phyloP scores from a whole-genome alignment of 2,888 invertebrate genomes.

The Hemithea aestivaria region DNA sequence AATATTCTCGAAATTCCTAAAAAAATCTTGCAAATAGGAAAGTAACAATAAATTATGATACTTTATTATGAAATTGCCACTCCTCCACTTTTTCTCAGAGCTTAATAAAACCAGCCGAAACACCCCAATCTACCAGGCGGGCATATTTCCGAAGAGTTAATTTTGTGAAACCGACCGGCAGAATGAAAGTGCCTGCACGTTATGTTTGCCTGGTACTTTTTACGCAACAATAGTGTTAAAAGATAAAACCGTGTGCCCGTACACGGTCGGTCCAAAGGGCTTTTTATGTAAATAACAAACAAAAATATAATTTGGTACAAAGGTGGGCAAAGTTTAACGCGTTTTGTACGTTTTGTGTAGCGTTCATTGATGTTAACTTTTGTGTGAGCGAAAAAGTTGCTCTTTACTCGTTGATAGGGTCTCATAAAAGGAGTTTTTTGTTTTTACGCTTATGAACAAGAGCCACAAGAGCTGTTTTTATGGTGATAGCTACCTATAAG shows the following conservation, averaged over 20 bases:
- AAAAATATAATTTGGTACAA: constrained; percentile 10
- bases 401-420: neutral
- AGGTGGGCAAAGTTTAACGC: constrained; percentile 9
- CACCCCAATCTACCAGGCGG: constrained; percentile 22
- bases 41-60: no score
- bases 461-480: no score
- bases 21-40: no score
- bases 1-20: no score
- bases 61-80: no score
- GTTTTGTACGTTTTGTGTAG: constrained; percentile 12
- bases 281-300: constrained; percentile 25
- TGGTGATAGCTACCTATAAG: no score
- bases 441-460: neutral
- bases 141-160: constrained; percentile 33
- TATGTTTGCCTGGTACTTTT: constrained; percentile 20
- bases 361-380: constrained; percentile 16
- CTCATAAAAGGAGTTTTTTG: neutral
- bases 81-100: no score
- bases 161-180: constrained; percentile 34
- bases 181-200: constrained; percentile 27
- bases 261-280: constrained; percentile 22
- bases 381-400: neutral
- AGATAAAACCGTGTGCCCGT: constrained; percentile 28
- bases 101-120: constrained; percentile 3
- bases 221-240: constrained; percentile 33